Evolutionary conservation across 2,113 vertebrate genomes (phyloP), one percentile per base, ranked within the genome.

Genomic region (Gila orcuttii): DNA sequence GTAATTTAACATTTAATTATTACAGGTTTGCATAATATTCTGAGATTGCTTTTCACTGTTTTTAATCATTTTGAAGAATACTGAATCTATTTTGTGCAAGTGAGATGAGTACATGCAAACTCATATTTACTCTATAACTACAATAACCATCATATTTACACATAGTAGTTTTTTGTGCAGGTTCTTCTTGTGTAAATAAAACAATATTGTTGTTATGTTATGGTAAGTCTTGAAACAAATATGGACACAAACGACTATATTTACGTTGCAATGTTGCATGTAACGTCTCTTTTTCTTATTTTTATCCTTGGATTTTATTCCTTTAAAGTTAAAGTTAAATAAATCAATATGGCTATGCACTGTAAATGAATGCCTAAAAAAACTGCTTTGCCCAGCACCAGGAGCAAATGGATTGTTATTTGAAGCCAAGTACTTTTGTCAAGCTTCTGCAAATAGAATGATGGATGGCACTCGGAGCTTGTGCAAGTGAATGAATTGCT

Each of bases 381-480:
- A 97, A 96, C 96, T 96, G 95, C 96, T 98, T 97, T 95, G 95
- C 94, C 88, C 95, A 94, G 95, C 94, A 21, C 87, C 91, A 94
- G 96, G 98, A 99, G 99, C 98, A 98, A 96, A 95, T 96, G 90
- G 96, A 97, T 96, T 95, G 94, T 93, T 94, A 94, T 95, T 97
- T 96, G 97, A 96, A 98, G 96, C 95, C 94, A 95, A 95, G 91
- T 97, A 96, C 96, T 97, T 97, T 97, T 97, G 96, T 97, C 96
- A 96, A 96, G 96, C 95, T 97, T 93, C 95, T 96, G 96, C 95
- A 98, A 99, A 99, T 98, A 96, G 97, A 98, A 96, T 96, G 96
- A 97, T 96, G 96, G 96, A 97, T 97, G 96, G 95, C 95, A 96
- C 94, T 95, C 94, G 95, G 93, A 95, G 66, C 39, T 60, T 45